Percentiles rank a stretch among this genome's conserved stretches.
These are phyloP conservation scores for Seriola aureovittata DNA, from an alignment of 2,113 vertebrate species.

Conservation along the genomic window DNA sequence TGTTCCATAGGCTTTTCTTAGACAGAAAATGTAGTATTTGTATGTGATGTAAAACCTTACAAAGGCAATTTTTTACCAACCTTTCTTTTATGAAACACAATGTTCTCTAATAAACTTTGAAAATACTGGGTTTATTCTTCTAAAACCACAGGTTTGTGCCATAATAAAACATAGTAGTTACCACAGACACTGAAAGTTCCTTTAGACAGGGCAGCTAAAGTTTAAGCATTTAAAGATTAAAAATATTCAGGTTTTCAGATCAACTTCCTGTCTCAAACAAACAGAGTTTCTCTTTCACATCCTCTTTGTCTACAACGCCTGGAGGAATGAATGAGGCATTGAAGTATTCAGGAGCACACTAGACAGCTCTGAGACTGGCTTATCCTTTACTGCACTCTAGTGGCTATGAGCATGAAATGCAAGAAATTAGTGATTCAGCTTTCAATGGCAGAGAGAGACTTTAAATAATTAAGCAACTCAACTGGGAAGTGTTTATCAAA, in stretches of 20 bases:
- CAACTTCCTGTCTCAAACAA: constrained; percentile 64
- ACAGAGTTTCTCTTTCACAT: constrained; percentile 66
- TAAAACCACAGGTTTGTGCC: background rate
- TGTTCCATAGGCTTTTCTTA: background rate
- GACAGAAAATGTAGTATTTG: background rate
- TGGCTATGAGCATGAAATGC: constrained; percentile 44
- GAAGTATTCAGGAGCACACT: background rate
- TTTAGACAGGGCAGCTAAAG: background rate
- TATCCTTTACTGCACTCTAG: constrained; percentile 69
- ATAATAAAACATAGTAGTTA: background rate
- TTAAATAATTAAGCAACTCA: background rate
- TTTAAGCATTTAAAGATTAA: background rate
- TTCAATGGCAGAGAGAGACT: background rate
- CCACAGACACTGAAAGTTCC: background rate
- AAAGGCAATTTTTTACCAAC: background rate
- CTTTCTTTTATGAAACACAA: background rate
- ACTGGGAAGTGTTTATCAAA: background rate
- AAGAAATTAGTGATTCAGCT: background rate
- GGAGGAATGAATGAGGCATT: constrained; percentile 33
- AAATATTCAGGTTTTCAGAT: constrained; percentile 25
- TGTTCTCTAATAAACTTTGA: background rate
- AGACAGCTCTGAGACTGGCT: background rate
- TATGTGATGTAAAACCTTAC: background rate
- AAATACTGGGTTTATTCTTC: background rate
- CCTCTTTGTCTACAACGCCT: constrained; percentile 67